Evolutionary conservation across 1,140 invertebrate genomes (phyloP), one percentile per base, ranked within the genome.

Genomic region (Gryon sp.): DNA sequence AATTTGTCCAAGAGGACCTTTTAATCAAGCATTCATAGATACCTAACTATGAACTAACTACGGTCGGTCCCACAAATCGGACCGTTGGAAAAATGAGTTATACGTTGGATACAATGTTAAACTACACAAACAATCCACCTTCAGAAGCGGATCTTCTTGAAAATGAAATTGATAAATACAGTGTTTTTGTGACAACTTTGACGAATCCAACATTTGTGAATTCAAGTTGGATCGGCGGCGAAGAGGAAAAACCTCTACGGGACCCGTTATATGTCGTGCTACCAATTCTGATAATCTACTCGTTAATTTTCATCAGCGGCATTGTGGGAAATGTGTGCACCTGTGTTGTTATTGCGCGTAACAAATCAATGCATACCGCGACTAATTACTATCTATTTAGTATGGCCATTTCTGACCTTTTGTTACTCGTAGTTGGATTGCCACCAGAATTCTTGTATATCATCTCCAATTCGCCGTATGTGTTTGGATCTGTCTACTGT

Each of bases 371-470:
- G 94, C 95, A 97, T 82, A 96, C 95, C 0, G 94, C 95, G 0
- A 97, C 95, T 4, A 98, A 98, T 84, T 98, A 95, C 81, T 98
- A 98, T 83, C 90, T 98, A 34, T 98, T 98, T 87, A 97, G 94
- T 83, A 89, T 99, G 78, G 97, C 98, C 4, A 90, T 99, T 32
- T 97, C 97, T 0, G 98, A 99, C 86, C 90, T 99, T 15, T 87
- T 99, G 5, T 89, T 99, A 2, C 90, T 99, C 11, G 81, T 95
- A 0, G 92, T 93, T 11, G 95, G 95, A 0, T 89, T 95, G 73
- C 94, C 94, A 41, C 94, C 94, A 73, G 97, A 98, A 84, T 93
- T 97, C 70, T 96, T 94, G 82, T 92, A 91, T 34, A 94, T 97
- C 28, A 98, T 96, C 95, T 94, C 92, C 1, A 92, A 93, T 45